Conservation (phyloP, 2,888 invertebrate species). For the Mythimna pallens region DNA sequence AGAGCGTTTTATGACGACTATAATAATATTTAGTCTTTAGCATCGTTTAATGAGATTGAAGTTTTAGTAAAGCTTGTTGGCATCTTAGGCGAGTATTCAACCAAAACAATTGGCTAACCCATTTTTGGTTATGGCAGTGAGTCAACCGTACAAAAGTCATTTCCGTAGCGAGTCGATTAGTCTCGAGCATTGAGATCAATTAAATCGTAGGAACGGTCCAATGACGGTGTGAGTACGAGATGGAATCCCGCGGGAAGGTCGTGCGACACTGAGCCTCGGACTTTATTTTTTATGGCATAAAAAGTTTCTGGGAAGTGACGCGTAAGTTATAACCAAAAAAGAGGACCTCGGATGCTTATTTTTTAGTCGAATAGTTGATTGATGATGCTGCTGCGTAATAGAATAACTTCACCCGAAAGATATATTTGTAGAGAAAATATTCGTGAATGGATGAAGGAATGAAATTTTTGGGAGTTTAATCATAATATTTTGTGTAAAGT, state of each 20-base stretch:
- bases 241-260: conserved; percentile 87
- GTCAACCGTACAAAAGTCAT: conserved; percentile 80
- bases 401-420: conserved; percentile 30
- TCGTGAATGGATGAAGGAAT: too few species aligned
- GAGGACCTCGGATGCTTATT: conserved; percentile 32
- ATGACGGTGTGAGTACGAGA: conserved; percentile 79
- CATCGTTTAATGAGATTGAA: conserved; percentile 7
- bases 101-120: conserved; percentile 64
- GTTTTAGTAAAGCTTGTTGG: conserved; percentile 2
- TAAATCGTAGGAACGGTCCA: conserved; percentile 82
- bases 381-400: conserved; percentile 55
- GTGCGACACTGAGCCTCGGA: conserved; percentile 75
- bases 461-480: conserved; percentile 13
- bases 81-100: conserved; percentile 29
- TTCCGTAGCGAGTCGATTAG: conserved; percentile 87
- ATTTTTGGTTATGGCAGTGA: conserved; percentile 70
- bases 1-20: conserved; percentile 15
- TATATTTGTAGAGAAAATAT: conserved; percentile 21
- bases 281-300: conserved; percentile 45
- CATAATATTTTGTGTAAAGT: conserved; percentile 7
- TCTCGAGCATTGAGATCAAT: conserved; percentile 89
- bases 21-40: conserved; percentile 27
- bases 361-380: conserved; percentile 60
- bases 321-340: conserved; percentile 62
- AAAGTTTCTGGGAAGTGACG: conserved; percentile 60